Base-by-base conservation (phyloP, 2,113 vertebrate genomes). In the Tylochromis polylepis region DNA sequence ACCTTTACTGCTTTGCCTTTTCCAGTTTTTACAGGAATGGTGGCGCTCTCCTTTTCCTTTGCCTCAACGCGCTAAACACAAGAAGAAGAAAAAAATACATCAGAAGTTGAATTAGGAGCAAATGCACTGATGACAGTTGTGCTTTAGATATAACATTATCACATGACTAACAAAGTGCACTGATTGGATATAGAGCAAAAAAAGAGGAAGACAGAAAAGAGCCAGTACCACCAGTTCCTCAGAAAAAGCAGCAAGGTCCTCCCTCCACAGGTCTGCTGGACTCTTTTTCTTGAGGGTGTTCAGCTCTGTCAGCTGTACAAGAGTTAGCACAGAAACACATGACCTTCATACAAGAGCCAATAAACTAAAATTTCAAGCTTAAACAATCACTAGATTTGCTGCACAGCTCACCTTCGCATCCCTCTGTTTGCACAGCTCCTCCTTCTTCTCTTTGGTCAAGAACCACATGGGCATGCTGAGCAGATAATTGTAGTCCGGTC, bases 401-500 rank as follows among this genome's bases (percentile, higher is more conserved):
- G 20, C 11, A 51, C 10, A 57, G 51, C 20, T 24, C 22, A 98
- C 99, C 96, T 99, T 99, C 18, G 94, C 95, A 82, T 97, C 97
- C 77, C 97, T 97, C 89, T 98, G 98, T 77, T 94, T 98, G 91
- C 98, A 99, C 20, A 99, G 96, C 80, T 99, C 99, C 22, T 99
- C 98, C 46, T 99, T 99, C 96, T 99, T 99, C 85, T 99, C 99
- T 81, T 99, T 99, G 43, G 97, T 99, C 87, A 99, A 91, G 90
- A 95, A 99, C 99, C 99, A 99, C 90, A 99, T 97, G 70, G 98
- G 99, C 99, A 99, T 99, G 89, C 96, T 97, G 12, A 99, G 97
- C 65, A 99, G 96, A 87, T 99, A 99, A 93, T 99, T 98, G 93
- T 98, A 99, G 89, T 99, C 98, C 0, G 98, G 97, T 3, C 98